Evolutionary conservation across 2,888 invertebrate genomes (phyloP).

Genomic region (Thecophora atra): DNA sequence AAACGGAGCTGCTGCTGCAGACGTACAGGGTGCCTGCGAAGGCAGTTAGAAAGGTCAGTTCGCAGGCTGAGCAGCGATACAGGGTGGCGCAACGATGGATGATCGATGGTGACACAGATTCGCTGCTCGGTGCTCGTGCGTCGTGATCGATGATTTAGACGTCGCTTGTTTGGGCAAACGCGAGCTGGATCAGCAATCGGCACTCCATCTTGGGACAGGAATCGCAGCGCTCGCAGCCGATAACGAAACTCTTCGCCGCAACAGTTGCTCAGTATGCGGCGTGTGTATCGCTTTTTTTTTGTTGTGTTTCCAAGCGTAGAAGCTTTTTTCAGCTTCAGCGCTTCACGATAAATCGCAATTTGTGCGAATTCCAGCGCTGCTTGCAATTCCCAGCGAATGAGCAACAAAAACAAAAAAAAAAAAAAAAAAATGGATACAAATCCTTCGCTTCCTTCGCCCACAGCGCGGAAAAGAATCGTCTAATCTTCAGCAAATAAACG

Average conservation of each 20-base stretch:
- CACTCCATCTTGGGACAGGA: slow-evolving; percentile 30
- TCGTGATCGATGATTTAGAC: slow-evolving; percentile 29
- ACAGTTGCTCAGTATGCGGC: slow-evolving; percentile 47
- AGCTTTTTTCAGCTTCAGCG: slow-evolving; percentile 31
- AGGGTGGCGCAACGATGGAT: background rate
- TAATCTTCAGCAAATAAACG: too few relatives aligned
- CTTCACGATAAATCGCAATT: slow-evolving; percentile 45
- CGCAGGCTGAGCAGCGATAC: too few relatives aligned
- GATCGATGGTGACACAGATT: too few relatives aligned
- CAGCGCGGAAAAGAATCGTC: background rate
- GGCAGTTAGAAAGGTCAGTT: too few relatives aligned
- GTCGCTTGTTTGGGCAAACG: slow-evolving; percentile 31
- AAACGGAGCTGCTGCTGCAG: background rate
- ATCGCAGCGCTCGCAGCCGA: slow-evolving; percentile 30
- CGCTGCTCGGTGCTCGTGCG: slow-evolving; percentile 4
- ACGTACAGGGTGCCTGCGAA: too few relatives aligned
- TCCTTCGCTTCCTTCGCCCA: slow-evolving; percentile 28
- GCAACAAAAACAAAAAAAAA: slow-evolving; percentile 6
- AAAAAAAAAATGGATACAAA: slow-evolving; percentile 17
- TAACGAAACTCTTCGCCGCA: slow-evolving; percentile 32
- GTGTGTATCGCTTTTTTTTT: slow-evolving; percentile 46
- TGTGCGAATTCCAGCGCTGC: slow-evolving; percentile 49
- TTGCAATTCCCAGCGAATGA: slow-evolving; percentile 33
- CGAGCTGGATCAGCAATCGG: slow-evolving; percentile 37
- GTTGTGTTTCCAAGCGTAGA: slow-evolving; percentile 43